Conservation (phyloP, 2,113 vertebrate species). For the Oostethus manadensis region DNA sequence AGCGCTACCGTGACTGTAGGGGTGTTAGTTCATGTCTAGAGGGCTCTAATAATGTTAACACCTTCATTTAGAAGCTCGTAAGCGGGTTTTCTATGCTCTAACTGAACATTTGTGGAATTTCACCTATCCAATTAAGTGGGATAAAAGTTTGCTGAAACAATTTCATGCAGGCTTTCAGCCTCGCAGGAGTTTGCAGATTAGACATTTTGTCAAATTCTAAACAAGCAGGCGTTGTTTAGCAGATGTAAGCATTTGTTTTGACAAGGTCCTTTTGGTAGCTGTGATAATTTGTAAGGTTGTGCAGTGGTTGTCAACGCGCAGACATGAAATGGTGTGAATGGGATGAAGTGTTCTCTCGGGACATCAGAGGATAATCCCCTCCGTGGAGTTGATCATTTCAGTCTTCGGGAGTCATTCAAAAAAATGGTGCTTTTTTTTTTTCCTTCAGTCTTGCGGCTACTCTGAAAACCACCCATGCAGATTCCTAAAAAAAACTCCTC, state of each 20-base stretch:
- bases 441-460: not conserved
- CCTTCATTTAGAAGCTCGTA: no score
- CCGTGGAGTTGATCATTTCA: not conserved
- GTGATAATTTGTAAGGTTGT: constrained; percentile 3
- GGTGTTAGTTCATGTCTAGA: no score
- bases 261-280: constrained; percentile 1
- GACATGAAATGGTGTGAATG: not conserved
- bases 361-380: not conserved
- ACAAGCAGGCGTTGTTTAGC: not conserved
- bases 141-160: no score
- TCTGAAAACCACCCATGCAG: constrained; percentile 24
- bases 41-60: no score
- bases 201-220: constrained; percentile 6
- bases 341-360: not conserved
- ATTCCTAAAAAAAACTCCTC: constrained; percentile 3
- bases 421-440: not conserved
- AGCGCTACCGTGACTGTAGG: no score
- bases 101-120: no score
- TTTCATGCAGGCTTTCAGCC: not conserved
- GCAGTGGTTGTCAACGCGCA: not conserved
- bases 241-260: constrained; percentile 8
- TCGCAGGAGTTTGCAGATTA: not conserved
- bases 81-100: no score
- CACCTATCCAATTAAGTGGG: no score
- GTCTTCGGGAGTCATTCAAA: not conserved